Evolutionary conservation across 2,113 vertebrate genomes (phyloP), one percentile per base, ranked within the genome.

Genomic region (Amblyopsis rosae): DNA sequence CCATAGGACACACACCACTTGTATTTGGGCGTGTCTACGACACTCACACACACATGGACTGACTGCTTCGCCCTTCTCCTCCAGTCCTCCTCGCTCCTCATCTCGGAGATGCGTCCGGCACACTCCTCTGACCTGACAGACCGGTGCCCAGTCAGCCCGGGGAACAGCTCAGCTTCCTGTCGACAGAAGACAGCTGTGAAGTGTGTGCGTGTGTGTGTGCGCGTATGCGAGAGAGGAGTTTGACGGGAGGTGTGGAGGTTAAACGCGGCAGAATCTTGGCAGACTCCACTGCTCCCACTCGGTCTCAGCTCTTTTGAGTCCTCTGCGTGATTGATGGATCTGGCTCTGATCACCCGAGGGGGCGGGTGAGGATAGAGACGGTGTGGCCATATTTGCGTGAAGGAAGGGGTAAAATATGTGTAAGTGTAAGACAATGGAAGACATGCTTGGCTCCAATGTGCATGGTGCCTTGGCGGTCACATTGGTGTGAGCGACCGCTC

Each of bases 321-420:
- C 33, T 32, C 77, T 60, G 79, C 83, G 84, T 88, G 89, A 88
- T 87, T 90, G 90, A 91, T 91, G 82, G 77, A 84, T 84, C 73
- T 48, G 66, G 73, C 72, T 86, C 79, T 87, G 88, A 88, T 87
- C 81, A 84, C 85, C 80, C 57, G 74, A 76, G 83, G 79, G 80
- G 75, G 19, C 59, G 33, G 66, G 76, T 82, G 87, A 91, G 89
- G 88, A 88, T 87, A 26, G 26, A 26, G 77, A 61, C 76, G 65
- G 79, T 74, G 75, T 76, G 79, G 67, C 62, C 73, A 67, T 78
- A 89, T 73, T 59, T 19, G 60, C 17, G 59, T 70, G 49, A 49
- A 80, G 8, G 11, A 6, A 6, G 15, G 11, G 15, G 51, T 15
- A 55, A 55, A 55, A 55, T 15, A 55, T 15, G 6, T 12, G 15